Evolutionary conservation across 1,140 invertebrate species (phyloP).

Genomic region (Fopius arisanus): DNA sequence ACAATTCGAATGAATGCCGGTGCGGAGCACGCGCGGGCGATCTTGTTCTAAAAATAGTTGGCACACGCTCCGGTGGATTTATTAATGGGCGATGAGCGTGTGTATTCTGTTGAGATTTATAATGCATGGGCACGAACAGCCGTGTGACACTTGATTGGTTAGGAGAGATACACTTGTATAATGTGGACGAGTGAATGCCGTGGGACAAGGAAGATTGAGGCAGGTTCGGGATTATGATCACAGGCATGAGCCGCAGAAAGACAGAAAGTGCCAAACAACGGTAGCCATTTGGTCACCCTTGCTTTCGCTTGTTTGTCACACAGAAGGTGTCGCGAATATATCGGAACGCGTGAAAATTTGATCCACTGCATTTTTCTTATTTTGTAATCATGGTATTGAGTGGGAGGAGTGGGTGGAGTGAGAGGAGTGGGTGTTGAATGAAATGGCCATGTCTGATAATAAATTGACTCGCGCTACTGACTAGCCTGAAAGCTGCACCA

Average conservation of each 20-base stretch:
- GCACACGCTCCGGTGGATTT: not conserved
- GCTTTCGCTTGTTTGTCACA: constrained; percentile 12
- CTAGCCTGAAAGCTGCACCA: constrained; percentile 46
- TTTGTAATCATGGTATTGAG: no score
- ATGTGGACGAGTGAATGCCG: constrained; percentile 26
- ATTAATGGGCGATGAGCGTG: not conserved
- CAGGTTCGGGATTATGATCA: constrained; percentile 30
- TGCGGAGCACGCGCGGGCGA: not conserved
- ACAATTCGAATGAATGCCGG: no score
- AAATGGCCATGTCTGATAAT: constrained; percentile 15
- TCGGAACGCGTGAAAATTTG: no score
- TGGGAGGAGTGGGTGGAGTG: not conserved
- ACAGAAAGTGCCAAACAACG: constrained; percentile 33
- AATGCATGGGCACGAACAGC: constrained; percentile 24
- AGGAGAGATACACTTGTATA: constrained; percentile 21
- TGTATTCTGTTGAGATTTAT: constrained; percentile 27
- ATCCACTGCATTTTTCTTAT: no score
- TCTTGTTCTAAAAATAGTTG: not conserved
- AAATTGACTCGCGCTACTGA: constrained; percentile 51
- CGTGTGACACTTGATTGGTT: constrained; percentile 18
- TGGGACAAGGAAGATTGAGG: constrained; percentile 23
- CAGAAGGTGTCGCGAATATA: no score
- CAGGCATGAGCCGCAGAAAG: constrained; percentile 28
- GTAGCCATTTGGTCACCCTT: constrained; percentile 18
- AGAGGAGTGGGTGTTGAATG: constrained; percentile 11